A percentile compares a stretch with the other conserved stretches of the same genome.
Conservation (phyloP, 2,113 vertebrate species). For the Mesitornis unicolor region DNA sequence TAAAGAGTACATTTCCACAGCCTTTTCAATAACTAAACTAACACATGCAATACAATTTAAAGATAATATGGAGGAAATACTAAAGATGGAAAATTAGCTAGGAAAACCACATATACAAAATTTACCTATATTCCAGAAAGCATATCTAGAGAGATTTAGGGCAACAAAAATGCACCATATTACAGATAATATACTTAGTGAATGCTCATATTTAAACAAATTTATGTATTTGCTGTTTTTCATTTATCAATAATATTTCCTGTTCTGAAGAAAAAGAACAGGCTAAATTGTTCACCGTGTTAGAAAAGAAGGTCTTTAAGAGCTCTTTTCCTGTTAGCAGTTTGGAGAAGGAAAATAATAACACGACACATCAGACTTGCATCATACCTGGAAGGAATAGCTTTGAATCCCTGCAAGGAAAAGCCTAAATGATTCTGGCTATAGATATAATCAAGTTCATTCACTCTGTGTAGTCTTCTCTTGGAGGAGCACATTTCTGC, state of each 20-base stretch:
- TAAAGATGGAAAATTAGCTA: slow-evolving; percentile 24
- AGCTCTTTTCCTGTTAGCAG: not conserved
- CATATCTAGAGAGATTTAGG: not conserved
- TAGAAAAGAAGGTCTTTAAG: not conserved
- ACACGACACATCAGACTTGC: not conserved
- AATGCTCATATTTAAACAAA: not conserved
- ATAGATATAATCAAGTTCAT: not conserved
- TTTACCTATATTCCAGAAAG: not conserved
- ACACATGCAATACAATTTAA: slow-evolving; percentile 18
- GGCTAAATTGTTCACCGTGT: not conserved
- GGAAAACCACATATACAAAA: not conserved
- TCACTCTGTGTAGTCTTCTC: not conserved
- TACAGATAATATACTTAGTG: not conserved
- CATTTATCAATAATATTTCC: not conserved
- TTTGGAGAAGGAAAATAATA: not conserved
- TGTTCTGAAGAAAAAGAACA: not conserved
- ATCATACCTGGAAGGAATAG: not conserved
- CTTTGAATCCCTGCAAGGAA: not conserved
- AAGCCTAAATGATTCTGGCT: not conserved
- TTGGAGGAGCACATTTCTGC: not conserved
- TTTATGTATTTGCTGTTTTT: not conserved
- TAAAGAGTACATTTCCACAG: slow-evolving; percentile 11
- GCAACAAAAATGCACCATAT: not conserved
- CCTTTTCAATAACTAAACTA: slow-evolving; percentile 45
- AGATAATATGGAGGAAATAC: not conserved